Base-by-base conservation (phyloP, 2,888 invertebrate genomes). In the Volucella inflata region DNA sequence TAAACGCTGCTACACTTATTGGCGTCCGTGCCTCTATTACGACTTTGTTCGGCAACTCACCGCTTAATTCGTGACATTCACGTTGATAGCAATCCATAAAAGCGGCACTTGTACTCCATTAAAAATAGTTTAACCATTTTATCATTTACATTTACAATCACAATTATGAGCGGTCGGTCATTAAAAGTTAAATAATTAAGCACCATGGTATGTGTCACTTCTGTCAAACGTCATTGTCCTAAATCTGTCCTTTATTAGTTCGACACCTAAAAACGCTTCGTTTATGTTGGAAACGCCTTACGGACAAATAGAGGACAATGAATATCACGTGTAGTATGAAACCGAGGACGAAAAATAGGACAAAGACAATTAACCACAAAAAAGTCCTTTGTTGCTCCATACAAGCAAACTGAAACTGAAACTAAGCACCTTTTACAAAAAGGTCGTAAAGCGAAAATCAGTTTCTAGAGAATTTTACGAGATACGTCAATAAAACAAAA, bases 401-500 rank as follows among this genome's bases (percentile, higher is more conserved):
- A 65, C 57, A 67, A 48, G 40, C n/a, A n/a, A n/a, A n/a, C n/a
- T n/a, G n/a, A 44, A n/a, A 50, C 30, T 21, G 48, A 40, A 14
- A 48, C 8, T 46, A 12, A 59, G 12, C 12, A 51, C 51, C 21
- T 42, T 48, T 10, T 14, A 53, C 51, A 44, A 76, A 30, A 60
- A 60, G 67, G 68, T 68, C 68, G 51, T 76, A 76, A 76, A 76
- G 51, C 42, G 44, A 50, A 76, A 76, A 76, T 68, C 76, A 53
- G 71, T 60, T 60, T 42, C 44, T 8, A 16, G 16, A 42, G 71
- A 36, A 38, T 60, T 76, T 76, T 68, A 76, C 67, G 68, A 53
- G 60, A 46, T n/a, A n/a, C 57, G 14, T 21, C 59, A 67, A 60
- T 76, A 68, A 76, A 76, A 60, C 40, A n/a, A 51, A 48, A 48